Conservation (phyloP, 1,140 invertebrate genomes). For the Delia radicum region DNA sequence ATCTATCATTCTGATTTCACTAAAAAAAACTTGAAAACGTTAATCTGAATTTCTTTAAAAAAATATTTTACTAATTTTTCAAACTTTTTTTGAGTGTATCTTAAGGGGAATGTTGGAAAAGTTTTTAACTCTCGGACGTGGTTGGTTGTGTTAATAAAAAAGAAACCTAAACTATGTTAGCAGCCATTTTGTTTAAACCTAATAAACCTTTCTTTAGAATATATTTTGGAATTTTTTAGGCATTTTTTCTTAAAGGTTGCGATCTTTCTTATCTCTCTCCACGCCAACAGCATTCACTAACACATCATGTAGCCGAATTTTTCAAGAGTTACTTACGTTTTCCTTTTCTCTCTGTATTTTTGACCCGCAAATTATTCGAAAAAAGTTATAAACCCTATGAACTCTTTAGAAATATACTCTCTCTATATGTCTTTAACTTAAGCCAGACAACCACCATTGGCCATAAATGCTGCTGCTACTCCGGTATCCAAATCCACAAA, state of each 20-base stretch:
- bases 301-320: not conserved
- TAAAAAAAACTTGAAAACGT: too few species aligned
- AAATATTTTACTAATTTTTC: too few species aligned
- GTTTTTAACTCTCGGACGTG: too few species aligned
- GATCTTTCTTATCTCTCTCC: constrained; percentile 3
- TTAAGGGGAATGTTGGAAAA: not conserved
- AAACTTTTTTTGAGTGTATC: not conserved
- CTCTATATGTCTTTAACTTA: not conserved
- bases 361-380: constrained; percentile 8
- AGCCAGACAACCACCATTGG: constrained; percentile 50
- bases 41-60: too few species aligned
- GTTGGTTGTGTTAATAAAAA: not conserved
- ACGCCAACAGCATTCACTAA: not conserved
- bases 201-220: not conserved
- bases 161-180: not conserved
- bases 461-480: constrained; percentile 43
- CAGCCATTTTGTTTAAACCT: not conserved
- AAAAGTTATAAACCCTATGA: too few species aligned
- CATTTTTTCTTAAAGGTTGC: not conserved
- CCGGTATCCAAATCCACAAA: constrained; percentile 52
- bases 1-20: too few species aligned
- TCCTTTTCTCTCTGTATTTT: not conserved
- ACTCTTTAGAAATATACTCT: not conserved
- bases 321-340: not conserved
- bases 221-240: not conserved